Evolutionary conservation across 2,888 invertebrate genomes (phyloP).

Genomic region (Argyresthia albistria): DNA sequence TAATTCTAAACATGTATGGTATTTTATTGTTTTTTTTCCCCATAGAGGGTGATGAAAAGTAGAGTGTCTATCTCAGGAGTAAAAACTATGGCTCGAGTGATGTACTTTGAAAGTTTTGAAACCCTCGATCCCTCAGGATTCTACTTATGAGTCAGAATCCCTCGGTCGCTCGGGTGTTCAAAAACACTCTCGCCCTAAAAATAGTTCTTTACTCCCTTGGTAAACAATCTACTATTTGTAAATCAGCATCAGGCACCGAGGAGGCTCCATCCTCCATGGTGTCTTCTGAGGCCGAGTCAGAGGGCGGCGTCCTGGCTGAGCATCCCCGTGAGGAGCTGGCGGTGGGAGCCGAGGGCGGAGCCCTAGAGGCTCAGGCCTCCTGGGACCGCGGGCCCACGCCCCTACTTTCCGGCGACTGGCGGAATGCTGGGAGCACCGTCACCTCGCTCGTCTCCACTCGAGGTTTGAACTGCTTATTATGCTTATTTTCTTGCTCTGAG

Average conservation of each 20-base stretch:
- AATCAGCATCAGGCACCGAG: constrained; percentile 31
- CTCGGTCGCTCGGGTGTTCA: no score
- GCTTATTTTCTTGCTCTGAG: background rate
- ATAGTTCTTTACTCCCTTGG: no score
- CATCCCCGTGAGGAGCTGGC: constrained; percentile 29
- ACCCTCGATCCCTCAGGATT: no score
- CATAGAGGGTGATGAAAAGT: no score
- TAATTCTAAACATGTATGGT: no score
- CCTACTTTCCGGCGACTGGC: constrained; percentile 32
- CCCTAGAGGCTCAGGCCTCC: constrained; percentile 18
- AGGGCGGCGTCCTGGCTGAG: constrained; percentile 49
- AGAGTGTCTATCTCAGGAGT: no score
- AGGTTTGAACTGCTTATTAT: constrained; percentile 19
- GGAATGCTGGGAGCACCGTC: constrained; percentile 27
- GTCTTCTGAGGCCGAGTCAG: constrained; percentile 61
- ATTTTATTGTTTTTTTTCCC: no score
- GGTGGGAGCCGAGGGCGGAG: constrained; percentile 23
- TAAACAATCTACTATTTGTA: background rate
- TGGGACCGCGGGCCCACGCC: constrained; percentile 24
- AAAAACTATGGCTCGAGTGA: no score
- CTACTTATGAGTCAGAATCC: no score
- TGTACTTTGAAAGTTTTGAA: no score
- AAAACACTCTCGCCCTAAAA: no score
- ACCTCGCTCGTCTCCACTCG: constrained; percentile 43
- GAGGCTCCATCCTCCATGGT: constrained; percentile 64